Conservation (phyloP, 2,888 invertebrate species). For the Zaprionus obscuricornis region DNA sequence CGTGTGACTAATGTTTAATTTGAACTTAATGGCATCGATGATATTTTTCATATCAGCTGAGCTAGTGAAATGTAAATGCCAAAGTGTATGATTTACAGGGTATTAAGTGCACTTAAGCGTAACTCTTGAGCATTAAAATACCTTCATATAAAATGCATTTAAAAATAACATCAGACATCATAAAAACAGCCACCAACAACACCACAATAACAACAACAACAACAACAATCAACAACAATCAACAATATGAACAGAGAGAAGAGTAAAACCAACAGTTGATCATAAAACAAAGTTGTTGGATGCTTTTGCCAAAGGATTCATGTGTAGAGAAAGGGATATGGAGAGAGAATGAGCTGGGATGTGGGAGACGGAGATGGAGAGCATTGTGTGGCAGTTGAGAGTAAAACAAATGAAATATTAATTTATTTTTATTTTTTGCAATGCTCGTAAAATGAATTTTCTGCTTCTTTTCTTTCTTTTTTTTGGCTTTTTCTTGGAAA, state of each 20-base stretch:
- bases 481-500: neutral
- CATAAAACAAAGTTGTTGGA: slow-evolving; percentile 61
- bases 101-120: slow-evolving; percentile 44
- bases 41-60: too few relatives aligned
- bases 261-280: slow-evolving; percentile 23
- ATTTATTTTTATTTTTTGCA: slow-evolving; percentile 60
- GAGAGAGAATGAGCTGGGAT: neutral
- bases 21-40: too few relatives aligned
- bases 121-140: slow-evolving; percentile 26
- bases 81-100: too few relatives aligned
- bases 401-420: slow-evolving; percentile 63
- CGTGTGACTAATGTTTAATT: too few relatives aligned
- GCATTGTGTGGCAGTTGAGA: neutral
- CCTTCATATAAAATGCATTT: slow-evolving; percentile 52
- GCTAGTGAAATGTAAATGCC: too few relatives aligned
- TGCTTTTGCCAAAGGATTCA: slow-evolving; percentile 29
- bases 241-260: slow-evolving; percentile 23
- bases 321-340: neutral
- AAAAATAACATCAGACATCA: slow-evolving; percentile 49
- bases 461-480: too few relatives aligned
- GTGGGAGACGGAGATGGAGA: too few relatives aligned
- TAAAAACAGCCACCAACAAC: slow-evolving; percentile 27
- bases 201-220: slow-evolving; percentile 4
- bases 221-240: slow-evolving; percentile 30
- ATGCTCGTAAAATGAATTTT: slow-evolving; percentile 55